Evolutionary conservation across 2,113 vertebrate genomes (phyloP).

Genomic region (Otocyon megalotis): DNA sequence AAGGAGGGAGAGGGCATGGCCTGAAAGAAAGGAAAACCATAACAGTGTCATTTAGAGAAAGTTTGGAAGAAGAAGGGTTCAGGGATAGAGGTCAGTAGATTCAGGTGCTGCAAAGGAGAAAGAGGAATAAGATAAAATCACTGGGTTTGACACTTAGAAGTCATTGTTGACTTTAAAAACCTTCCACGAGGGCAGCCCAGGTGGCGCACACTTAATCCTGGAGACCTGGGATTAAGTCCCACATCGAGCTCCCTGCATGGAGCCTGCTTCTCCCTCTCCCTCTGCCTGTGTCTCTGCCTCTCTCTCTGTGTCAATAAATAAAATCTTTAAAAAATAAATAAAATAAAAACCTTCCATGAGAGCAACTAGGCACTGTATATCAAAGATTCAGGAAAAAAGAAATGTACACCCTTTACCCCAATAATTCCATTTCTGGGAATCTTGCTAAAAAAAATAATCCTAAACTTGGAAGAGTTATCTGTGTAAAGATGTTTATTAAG

Average conservation of each 20-base stretch:
- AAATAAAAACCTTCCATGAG: background rate
- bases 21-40: background rate
- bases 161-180: slow-evolving; percentile 15
- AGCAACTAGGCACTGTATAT: background rate
- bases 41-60: background rate
- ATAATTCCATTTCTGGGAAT: slow-evolving; percentile 1
- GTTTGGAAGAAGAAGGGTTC: background rate
- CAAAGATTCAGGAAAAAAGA: background rate
- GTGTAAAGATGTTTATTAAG: slow-evolving; percentile 27
- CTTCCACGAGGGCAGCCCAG: background rate
- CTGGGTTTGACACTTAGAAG: background rate
- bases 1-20: background rate
- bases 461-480: background rate
- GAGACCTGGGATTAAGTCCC: too few species aligned
- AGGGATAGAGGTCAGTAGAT: background rate
- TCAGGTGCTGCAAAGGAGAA: background rate
- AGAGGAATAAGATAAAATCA: background rate
- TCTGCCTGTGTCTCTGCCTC: too few species aligned
- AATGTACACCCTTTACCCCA: background rate
- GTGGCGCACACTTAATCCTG: too few species aligned
- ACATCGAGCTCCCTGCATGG: too few species aligned
- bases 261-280: too few species aligned
- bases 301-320: too few species aligned
- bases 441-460: slow-evolving; percentile 13
- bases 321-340: too few species aligned